Conservation (phyloP, 2,888 invertebrate species). For the Hypolimnas misippus region DNA sequence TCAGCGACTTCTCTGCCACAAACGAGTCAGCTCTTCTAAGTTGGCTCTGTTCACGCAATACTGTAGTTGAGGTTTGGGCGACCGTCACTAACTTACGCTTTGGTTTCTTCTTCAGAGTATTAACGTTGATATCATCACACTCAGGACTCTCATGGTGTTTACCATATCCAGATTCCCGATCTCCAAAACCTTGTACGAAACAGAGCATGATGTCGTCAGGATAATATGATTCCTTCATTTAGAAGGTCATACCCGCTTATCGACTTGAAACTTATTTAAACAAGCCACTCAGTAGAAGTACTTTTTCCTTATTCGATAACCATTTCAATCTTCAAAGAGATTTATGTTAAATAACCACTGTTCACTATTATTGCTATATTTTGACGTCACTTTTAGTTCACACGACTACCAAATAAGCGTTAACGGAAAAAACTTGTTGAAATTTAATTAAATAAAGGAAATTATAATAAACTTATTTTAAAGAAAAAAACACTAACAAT, state of each 20-base stretch:
- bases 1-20: constrained; percentile 64
- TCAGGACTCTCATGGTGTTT: constrained; percentile 64
- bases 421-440: not conserved
- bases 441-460: not conserved
- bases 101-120: constrained; percentile 59
- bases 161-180: constrained; percentile 62
- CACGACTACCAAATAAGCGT: not conserved
- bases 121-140: constrained; percentile 58
- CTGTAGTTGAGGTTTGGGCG: constrained; percentile 43
- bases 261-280: constrained; percentile 27
- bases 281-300: constrained; percentile 19
- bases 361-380: constrained; percentile 25
- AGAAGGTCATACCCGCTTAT: constrained; percentile 64
- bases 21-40: constrained; percentile 54
- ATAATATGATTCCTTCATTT: constrained; percentile 77
- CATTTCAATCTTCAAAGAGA: not conserved
- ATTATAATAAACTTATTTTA: not conserved
- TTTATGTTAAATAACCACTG: constrained; percentile 19
- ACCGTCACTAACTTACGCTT: constrained; percentile 43
- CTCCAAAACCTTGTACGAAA: constrained; percentile 87
- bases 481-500: not conserved
- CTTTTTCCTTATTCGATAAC: constrained; percentile 15
- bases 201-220: constrained; percentile 86
- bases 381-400: constrained; percentile 25
- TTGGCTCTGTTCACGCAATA: constrained; percentile 50